Evolutionary conservation across 2,797 vertebrate species (phyloP).

Genomic region (Crotalus adamanteus): DNA sequence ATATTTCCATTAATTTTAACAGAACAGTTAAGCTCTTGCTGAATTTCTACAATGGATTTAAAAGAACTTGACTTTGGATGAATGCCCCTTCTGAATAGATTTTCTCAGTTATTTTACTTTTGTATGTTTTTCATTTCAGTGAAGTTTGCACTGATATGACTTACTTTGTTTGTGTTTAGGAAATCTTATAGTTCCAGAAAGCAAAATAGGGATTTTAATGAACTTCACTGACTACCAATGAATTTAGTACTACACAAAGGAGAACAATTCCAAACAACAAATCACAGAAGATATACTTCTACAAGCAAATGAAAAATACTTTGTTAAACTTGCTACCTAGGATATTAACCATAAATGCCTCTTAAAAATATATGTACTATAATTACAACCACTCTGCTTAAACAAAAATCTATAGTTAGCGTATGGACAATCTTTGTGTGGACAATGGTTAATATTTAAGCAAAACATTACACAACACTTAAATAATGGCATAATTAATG

Average conservation of each 20-base stretch:
- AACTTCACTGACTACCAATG: neutral
- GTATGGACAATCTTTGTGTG: neutral
- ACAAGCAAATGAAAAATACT: slow-evolving; percentile 6
- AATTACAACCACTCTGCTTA: neutral
- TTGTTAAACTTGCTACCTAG: neutral
- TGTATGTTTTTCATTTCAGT: neutral
- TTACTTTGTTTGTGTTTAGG: neutral
- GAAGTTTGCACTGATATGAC: neutral
- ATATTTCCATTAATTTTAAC: neutral
- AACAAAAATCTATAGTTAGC: neutral
- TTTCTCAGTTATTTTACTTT: neutral
- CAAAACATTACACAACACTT: slow-evolving; percentile 55
- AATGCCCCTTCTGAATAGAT: neutral
- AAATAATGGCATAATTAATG: slow-evolving; percentile 49
- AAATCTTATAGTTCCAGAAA: neutral
- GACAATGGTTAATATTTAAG: slow-evolving; percentile 19
- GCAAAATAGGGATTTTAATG: neutral
- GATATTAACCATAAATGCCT: neutral
- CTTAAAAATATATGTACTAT: neutral
- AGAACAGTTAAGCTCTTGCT: neutral
- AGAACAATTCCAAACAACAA: slow-evolving; percentile 23
- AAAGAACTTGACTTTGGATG: neutral
- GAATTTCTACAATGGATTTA: neutral
- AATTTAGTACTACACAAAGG: neutral
- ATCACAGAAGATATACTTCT: neutral